Evolutionary conservation across 2,797 vertebrate genomes (phyloP).

Genomic region (Otus scops): DNA sequence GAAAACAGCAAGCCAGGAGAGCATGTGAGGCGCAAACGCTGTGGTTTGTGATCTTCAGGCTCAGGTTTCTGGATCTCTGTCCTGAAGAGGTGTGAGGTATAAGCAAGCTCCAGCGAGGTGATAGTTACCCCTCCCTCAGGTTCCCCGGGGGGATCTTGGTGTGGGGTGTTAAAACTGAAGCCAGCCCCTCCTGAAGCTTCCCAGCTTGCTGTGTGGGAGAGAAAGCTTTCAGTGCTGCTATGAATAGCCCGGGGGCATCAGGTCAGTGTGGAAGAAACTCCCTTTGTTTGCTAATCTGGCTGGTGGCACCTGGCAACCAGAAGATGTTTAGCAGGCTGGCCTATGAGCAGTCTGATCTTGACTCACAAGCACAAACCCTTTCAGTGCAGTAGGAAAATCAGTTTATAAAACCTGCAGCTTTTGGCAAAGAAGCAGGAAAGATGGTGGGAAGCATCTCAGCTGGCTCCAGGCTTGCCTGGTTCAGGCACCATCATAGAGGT

Average conservation of each 20-base stretch:
- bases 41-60: background rate
- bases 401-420: background rate
- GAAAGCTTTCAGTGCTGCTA: background rate
- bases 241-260: background rate
- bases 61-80: background rate
- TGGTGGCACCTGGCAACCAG: background rate
- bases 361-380: background rate
- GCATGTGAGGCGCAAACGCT: background rate
- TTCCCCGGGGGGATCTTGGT: background rate
- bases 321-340: background rate
- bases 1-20: background rate
- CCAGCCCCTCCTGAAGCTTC: background rate
- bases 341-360: background rate
- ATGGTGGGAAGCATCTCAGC: background rate
- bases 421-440: background rate
- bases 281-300: background rate
- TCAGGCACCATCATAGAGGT: background rate
- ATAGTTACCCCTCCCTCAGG: background rate
- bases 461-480: background rate
- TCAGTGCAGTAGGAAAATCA: background rate
- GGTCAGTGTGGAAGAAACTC: background rate
- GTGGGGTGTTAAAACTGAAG: background rate
- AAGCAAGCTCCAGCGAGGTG: accelerated
- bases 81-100: background rate
- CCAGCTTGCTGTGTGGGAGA: background rate